Percentiles rank a stretch among this genome's conserved stretches.
phyloP scores from a whole-genome alignment of 2,113 vertebrate species.

The Rhizomys pruinosus region DNA sequence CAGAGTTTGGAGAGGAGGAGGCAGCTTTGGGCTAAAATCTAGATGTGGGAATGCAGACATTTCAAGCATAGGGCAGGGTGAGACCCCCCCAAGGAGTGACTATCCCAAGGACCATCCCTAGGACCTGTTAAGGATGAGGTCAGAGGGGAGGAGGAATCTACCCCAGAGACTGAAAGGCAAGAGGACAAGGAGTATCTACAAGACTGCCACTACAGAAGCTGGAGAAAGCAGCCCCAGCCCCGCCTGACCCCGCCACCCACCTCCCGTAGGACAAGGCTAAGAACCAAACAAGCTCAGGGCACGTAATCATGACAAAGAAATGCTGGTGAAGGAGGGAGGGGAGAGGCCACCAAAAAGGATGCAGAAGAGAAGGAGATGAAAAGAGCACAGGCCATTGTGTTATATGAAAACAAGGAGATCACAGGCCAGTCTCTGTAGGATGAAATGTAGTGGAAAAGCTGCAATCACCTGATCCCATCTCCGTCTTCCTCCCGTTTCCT shows the following conservation, averaged over 20 bases:
- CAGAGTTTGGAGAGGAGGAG: background rate
- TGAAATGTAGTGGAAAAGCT: background rate
- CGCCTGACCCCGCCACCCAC: background rate
- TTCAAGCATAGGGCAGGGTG: background rate
- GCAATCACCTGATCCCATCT: background rate
- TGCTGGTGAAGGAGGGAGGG: accelerated
- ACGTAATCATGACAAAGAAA: background rate
- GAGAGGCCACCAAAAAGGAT: background rate
- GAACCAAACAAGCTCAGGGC: background rate
- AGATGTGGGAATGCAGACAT: background rate
- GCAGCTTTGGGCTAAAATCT: background rate
- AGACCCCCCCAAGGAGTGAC: background rate
- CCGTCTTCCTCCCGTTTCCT: background rate
- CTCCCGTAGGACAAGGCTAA: background rate
- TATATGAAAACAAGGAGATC: background rate
- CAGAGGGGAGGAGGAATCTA: background rate
- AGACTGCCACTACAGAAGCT: background rate
- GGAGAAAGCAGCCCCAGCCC: background rate
- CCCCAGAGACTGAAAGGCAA: background rate
- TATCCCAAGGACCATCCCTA: background rate
- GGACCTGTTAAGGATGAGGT: too few relatives aligned
- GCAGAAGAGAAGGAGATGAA: background rate
- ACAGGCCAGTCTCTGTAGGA: background rate
- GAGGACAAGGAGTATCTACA: background rate
- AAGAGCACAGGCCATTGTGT: background rate